Evolutionary conservation across 2,797 vertebrate species (phyloP), one percentile per base, ranked within the genome.

Genomic region (Ara ararauna): DNA sequence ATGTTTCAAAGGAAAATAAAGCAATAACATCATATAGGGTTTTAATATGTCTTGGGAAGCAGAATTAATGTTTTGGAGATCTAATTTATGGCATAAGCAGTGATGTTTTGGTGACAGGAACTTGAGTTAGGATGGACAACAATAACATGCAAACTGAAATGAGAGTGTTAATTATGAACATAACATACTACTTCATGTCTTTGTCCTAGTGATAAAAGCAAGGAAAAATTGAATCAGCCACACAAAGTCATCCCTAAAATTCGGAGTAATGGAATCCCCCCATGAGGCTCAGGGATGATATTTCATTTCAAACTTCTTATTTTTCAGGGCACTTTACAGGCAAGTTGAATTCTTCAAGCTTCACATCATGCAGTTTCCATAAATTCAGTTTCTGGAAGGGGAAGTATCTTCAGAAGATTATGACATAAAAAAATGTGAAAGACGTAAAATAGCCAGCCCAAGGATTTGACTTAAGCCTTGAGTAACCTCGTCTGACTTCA

Each of bases 1-100:
- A 8, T 68, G 77, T 82, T 95, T 72, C 87, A 72, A 79, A 86
- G 45, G 73, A 89, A 93, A 89, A 91, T 65, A 90, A 86, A 91
- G 47, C 73, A 86, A 60, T 83, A 83, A 83, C 54, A 68, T 85
- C 71, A 30, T 66, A 67, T 7, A 67, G 64, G 48, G n/a, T 36
- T 88, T 88, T 73, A 45, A 36, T 86, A 27, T 60, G 42, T 86
- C 81, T 83, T 89, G 85, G 88, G 74, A 76, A 93, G 80, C 61
- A 65, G 56, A 68, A 81, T 89, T 87, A 80, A 73, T 80, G 56
- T 76, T 56, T 73, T 60, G 17, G n/a, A 53, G 65, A 89, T 87
- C 60, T 93, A 70, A 86, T 93, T 89, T 89, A 17, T 72, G 36
- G 60, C 61, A 45, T 61, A 77, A 80, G 40, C 21, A 61, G 56